phyloP scores from a whole-genome alignment of 2,888 invertebrate species.

The Limnephilus auricula region DNA sequence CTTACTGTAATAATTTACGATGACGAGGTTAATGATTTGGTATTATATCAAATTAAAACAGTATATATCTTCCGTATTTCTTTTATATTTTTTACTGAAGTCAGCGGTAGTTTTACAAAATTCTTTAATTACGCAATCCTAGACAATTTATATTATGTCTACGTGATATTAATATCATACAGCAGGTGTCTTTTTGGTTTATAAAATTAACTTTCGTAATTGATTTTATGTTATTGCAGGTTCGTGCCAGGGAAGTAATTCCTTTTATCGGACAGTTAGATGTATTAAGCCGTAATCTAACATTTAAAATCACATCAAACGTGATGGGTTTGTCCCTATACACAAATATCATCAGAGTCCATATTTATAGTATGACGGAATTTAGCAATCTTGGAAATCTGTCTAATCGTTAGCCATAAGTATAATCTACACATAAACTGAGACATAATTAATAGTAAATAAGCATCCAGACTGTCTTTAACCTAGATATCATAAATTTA shows the following conservation, averaged over 20 bases:
- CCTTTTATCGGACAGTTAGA: neutral
- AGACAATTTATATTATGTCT: constrained; percentile 2
- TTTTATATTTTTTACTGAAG: neutral
- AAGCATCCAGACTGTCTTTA: neutral
- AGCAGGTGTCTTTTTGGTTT: neutral
- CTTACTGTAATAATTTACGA: constrained; percentile 15
- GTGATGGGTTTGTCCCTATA: neutral
- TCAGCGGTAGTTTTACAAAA: neutral
- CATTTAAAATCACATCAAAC: neutral
- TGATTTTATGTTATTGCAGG: neutral
- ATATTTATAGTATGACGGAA: neutral
- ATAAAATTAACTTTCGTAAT: neutral
- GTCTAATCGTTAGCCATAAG: neutral
- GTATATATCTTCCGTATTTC: neutral
- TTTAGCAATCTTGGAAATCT: neutral
- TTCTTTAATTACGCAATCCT: neutral
- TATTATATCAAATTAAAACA: constrained; percentile 23
- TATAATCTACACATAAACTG: neutral
- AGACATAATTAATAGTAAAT: neutral
- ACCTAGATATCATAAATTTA: neutral
- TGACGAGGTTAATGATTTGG: constrained; percentile 19
- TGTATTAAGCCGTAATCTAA: neutral
- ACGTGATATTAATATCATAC: neutral
- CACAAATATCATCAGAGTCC: neutral
- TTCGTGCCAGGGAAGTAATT: neutral